These are phyloP conservation scores for Odontothrips loti DNA, from an alignment of 2,888 invertebrate genomes.

Conservation along the genomic window DNA sequence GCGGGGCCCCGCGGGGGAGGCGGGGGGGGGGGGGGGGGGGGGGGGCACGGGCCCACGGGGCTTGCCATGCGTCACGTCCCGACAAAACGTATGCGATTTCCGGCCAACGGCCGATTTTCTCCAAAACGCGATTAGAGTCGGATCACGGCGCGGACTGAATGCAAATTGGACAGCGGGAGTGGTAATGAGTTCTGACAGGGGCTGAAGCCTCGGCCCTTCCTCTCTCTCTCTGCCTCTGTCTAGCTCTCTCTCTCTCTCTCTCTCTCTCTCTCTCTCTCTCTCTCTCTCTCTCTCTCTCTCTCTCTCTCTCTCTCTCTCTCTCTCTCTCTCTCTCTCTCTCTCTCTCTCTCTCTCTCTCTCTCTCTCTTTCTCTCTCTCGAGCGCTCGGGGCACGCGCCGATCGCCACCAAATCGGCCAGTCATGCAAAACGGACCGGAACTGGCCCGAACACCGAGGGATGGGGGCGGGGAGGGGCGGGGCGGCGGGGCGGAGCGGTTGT, in stretches of 20 bases:
- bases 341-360: no score
- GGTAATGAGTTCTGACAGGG: constrained; percentile 23
- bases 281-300: no score
- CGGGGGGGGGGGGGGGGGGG: no score
- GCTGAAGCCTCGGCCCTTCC: not conserved
- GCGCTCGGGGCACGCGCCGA: constrained; percentile 4
- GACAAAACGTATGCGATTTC: constrained; percentile 8
- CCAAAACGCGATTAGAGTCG: constrained; percentile 19
- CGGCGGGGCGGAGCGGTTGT: not conserved
- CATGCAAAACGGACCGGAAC: constrained; percentile 5
- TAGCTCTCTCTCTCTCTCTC: no score
- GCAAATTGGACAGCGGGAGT: constrained; percentile 19
- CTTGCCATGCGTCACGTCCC: no score
- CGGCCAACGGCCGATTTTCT: not conserved
- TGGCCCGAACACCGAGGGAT: not conserved
- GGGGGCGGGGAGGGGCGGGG: no score
- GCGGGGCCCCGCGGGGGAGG: no score
- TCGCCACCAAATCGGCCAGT: not conserved
- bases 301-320: not conserved
- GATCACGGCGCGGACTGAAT: constrained; percentile 3
- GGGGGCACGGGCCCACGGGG: no score
- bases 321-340: no score
- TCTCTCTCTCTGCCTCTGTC: not conserved
- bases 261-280: no score
- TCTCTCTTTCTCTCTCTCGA: no score